These are phyloP conservation scores for Syrmaticus mikado DNA, from an alignment of 2,113 vertebrate species.

Conservation along the genomic window DNA sequence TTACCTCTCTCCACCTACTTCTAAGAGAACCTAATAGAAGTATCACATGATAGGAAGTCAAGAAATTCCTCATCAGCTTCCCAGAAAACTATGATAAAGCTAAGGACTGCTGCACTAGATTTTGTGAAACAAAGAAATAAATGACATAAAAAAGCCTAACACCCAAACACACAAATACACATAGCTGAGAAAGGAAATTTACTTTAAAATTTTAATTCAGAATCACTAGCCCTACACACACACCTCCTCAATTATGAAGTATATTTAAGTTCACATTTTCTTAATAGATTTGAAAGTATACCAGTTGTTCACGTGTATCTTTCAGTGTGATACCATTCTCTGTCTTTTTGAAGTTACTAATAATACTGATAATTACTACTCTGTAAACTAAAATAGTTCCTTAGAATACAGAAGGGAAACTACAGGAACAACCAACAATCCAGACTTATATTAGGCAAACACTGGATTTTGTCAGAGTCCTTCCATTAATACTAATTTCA, in stretches of 20 bases:
- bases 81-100: not conserved
- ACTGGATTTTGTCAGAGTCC: not conserved
- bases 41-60: not conserved
- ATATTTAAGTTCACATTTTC: not conserved
- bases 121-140: not conserved
- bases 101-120: not conserved
- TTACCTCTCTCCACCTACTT: not conserved
- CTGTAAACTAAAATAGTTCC: not conserved
- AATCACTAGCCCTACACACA: not conserved
- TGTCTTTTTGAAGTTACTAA: not conserved
- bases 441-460: not conserved
- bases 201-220: not conserved
- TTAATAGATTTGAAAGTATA: not conserved
- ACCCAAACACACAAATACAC: not conserved
- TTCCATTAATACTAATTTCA: not conserved
- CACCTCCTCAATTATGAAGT: fast-evolving
- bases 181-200: not conserved
- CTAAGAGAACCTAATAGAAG: not conserved
- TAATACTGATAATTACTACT: not conserved
- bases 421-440: not conserved
- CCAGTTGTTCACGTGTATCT: not conserved
- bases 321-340: not conserved
- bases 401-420: not conserved
- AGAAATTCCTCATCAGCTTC: not conserved
- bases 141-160: not conserved